Evolutionary conservation across 2,888 invertebrate genomes (phyloP), one percentile per base, ranked within the genome.

Genomic region (Entomobrya proxima): DNA sequence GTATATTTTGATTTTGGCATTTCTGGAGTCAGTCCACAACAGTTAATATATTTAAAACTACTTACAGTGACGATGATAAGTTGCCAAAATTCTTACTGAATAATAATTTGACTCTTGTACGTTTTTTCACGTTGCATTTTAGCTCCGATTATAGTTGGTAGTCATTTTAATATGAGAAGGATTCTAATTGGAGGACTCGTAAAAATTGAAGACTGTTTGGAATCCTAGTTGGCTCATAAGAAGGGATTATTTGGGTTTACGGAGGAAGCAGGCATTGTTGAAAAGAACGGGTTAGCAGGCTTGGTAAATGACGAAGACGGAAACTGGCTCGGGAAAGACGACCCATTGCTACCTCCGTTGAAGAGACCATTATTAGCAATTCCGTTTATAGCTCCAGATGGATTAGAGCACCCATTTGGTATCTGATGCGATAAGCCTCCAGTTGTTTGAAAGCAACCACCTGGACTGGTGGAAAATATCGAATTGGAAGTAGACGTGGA

Each of bases 221-320:
- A 75, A n/a, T 21, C 35, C n/a, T n/a, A 15, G 75, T 55, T 55
- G 67, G 15, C 69, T 89, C 86, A 90, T 83, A 90, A 82, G 61
- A 90, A 90, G 3, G 90, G 90, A 80, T 90, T 90, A 72, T 89
- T 88, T 4, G 90, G 90, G 78, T 90, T 90, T 37, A 86, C 47
- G 55, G 84, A 32, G 15, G 86, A 58, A 21, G 83, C 47, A 52
- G 88, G 69, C 64, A 87, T 82, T 32, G 88, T 30, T 18, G 87
- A 79, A 52, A 74, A 88, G 82, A 89, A 89, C 0, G 89, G 89
- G 82, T 89, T 89, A 32, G 86, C 82, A 64, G 80, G 74, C 78
- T 81, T 64, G 27, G 75, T 72, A 52, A 84, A 44, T 21, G 81
- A 50, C 6, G 81, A 76, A 24, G 58, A 24, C 18, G 67, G 67